Evolutionary conservation across 2,797 vertebrate species (phyloP), one percentile per base, ranked within the genome.

Genomic region (Phoebastria nigripes): DNA sequence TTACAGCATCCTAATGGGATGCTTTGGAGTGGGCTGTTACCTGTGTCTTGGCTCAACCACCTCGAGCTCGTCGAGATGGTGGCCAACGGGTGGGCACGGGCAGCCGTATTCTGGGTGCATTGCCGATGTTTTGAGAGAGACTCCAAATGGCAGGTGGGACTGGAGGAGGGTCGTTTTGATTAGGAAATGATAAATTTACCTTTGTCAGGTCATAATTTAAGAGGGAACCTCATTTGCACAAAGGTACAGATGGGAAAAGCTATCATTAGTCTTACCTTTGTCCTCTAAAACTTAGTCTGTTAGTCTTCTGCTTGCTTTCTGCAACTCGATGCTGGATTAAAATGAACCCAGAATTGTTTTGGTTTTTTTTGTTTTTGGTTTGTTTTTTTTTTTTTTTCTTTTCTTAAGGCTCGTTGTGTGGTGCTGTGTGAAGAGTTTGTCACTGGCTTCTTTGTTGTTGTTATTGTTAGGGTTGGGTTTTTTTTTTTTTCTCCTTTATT

Each of bases 1-100:
- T 3, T 54, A 0, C 8, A 8, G 28, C 0, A 1, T n/a, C 69
- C 41, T 21, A 7, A 0, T 0, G 6, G 71, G 39, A 11, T 49
- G 59, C 81, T 65, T 25, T 31, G 71, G 46, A 44, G 28, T 0
- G 4, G 49, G 77, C 42, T 61, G 55, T 17, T 35, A 11, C n/a
- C 78, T 33, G 11, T 29, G 22, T 41, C 76, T 85, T 52, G 49
- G 41, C 54, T 59, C 39, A 12, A 5, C 24, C 35, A 33, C 63
- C 69, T 49, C 78, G 11, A n/a, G 82, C 80, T 87, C 9, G 9
- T 61, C 10, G 25, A 51, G 87, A 26, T n/a, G 63, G 84, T 85
- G 92, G 84, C 95, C 55, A 2, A 8, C 35, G 33, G 80, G 29
- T 51, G 47, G 54, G 55, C 59, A 9, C 8, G 0, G 87, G 31